Base-by-base conservation (phyloP, 2,797 vertebrate genomes). In the Aeoliscus strigatus region DNA sequence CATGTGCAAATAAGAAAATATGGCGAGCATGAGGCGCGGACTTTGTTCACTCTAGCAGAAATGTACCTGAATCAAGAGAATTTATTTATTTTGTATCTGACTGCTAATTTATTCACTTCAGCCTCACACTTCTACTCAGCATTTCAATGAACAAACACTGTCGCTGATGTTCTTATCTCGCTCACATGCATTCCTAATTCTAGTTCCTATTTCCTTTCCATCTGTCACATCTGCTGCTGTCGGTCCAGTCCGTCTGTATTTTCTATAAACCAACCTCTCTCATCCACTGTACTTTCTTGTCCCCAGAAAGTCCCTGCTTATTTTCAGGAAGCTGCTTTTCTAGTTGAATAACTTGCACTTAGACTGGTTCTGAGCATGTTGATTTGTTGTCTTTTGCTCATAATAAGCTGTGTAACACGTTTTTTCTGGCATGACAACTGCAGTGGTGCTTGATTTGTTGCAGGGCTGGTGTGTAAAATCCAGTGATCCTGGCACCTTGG, bases 401-500 rank as follows among this genome's bases (percentile, higher is more conserved):
- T 12, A 15, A 6, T 15, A 6, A 9, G 33, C 29, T 23, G 23
- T 27, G 26, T 51, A 26, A 28, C 37, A n/a, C 40, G 32, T 33
- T 16, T 29, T 16, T 35, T 1, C 7, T 42, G 34, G 32, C 31
- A 27, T 44, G 35, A 74, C 33, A 73, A 69, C 39, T 59, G 28
- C 37, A 18, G 17, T 21, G 55, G 37, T 77, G 33, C 58, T 68
- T 84, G 70, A 84, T 75, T 34, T 87, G 55, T 89, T 90, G 54
- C 84, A 90, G 89, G 89, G 89, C 61, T 90, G 89, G 89, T 90
- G 89, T 86, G 89, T 90, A 56, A 85, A 89, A 62, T 89, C 89
- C 79, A 90, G 80, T 67, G 86, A 90, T 51, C 70, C 87, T 70
- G 82, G 76, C 39, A 66, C 52, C 80, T 79, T 89, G 73, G 79